Evolutionary conservation across 2,888 invertebrate species (phyloP), one percentile per base, ranked within the genome.

Genomic region (Aspidiotus destructor): DNA sequence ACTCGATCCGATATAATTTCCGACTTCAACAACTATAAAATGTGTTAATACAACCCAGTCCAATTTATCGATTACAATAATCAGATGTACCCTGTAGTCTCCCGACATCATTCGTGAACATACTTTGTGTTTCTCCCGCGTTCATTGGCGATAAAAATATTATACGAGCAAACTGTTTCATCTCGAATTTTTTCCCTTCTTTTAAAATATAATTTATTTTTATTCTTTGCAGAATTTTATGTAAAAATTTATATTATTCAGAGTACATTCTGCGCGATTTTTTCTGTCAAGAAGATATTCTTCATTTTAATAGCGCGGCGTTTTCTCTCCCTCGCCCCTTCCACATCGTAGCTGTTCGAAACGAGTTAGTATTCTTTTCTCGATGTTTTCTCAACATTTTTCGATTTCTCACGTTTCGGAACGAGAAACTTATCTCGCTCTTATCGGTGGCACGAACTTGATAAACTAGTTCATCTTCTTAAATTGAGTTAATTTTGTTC

Each of bases 291-390:
- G 63, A 48, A 63, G 52, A 63, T 63, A 63, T 63, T 63, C 54
- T 63, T 63, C 63, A 63, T 63, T 63, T 63, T 63, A 63, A 63
- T 63, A 54, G 63, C 53, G 63, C 53, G 16, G 28, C 54, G 52
- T 63, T 41, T 41, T 53, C 41, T 53, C 52, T 8, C 63, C 28
- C 28, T 28, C 28, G 5, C 28, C 28, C 28, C 28, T 28, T 28
- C 28, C 28, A 28, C 5, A 28, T 28, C 5, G 28, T 28, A 28
- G 28, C 28, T 28, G 63, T 40, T 63, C 63, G 54, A 53, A 62
- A 28, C 63, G 52, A 63, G 63, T 63, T 63, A 63, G 63, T 63
- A 63, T 63, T 63, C 63, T 63, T 63, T 63, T 63, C 63, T 63
- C 63, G 63, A 53, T 53, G 54, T 63, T 63, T 63, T 54, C 54